Evolutionary conservation across 2,113 vertebrate species (phyloP).

Genomic region (Forbesichthys agassizii): DNA sequence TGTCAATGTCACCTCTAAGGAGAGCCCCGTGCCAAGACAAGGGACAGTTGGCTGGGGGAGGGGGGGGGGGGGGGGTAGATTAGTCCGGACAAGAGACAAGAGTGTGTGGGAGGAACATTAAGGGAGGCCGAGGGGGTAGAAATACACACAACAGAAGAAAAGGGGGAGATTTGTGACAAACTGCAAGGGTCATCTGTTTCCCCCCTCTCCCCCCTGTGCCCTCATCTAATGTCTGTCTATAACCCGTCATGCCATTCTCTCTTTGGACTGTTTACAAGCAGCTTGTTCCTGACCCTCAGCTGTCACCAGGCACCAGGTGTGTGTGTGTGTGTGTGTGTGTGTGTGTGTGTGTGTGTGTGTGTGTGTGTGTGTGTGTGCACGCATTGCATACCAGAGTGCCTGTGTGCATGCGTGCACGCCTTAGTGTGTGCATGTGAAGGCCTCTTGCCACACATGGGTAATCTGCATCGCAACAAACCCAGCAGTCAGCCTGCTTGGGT

Average conservation of each 20-base stretch:
- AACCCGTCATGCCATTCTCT: conserved; percentile 26
- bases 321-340: conserved; percentile 10
- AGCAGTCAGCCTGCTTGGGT: conserved; percentile 11
- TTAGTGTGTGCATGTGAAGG: conserved; percentile 8
- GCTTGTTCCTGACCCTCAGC: conserved; percentile 70
- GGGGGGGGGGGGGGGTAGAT: conserved; percentile 41
- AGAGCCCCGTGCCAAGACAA: conserved; percentile 63
- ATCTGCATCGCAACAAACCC: neutral
- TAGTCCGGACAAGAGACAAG: conserved; percentile 60
- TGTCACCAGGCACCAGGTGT: conserved; percentile 68
- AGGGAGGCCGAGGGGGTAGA: conserved; percentile 18
- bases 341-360: conserved; percentile 26
- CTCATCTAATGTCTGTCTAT: neutral
- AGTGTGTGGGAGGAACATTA: neutral
- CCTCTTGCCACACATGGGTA: conserved; percentile 25
- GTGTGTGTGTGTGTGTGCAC: conserved; percentile 2
- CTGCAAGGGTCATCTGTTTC: conserved; percentile 13
- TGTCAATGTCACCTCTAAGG: conserved; percentile 78
- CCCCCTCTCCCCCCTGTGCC: conserved; percentile 9
- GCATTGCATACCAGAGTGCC: neutral
- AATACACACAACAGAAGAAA: neutral
- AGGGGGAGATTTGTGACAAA: too few relatives aligned
- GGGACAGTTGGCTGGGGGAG: conserved; percentile 45
- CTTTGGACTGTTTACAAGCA: conserved; percentile 65
- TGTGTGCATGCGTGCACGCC: neutral